Base-by-base conservation (phyloP, 2,888 invertebrate genomes). In the Lycocerus yunnanus region DNA sequence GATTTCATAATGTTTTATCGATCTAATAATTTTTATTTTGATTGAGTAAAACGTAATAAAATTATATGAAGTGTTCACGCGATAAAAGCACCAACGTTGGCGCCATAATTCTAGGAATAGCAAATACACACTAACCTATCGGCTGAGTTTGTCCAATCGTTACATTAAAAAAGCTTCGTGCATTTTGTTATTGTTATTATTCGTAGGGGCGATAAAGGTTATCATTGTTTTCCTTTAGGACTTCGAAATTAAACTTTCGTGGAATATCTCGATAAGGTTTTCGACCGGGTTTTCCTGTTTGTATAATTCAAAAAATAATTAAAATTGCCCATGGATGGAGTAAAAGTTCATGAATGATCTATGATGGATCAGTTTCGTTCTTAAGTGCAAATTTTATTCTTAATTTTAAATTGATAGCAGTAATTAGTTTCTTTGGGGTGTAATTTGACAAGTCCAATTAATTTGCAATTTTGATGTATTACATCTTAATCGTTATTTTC, bases 51-150 rank as follows among this genome's bases (percentile, higher is more conserved):
- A 15, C 14, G 16, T 65, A 63, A 16, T 65, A 15, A 27, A 65
- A 66, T 66, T 16, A 24, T 59, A 43, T 66, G 20, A 66, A 71
- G 71, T 71, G 71, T 21, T 65, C 58, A 66, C 66, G 66, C 59
- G 71, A 71, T 71, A 71, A 66, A 15, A 18, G 20, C 66, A 66
- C 58, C 58, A 15, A 66, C 66, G 43, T 21, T 60, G 72, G 72
- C 72, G 68, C 68, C 72, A 20, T 72, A 68, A 72, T 72, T 72
- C 72, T 68, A 68, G 68, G 72, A 72, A 72, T 68, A 68, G 24
- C 59, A 59, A 24, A 66, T 58, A 59, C 66, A 24, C 43, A 27
- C 63, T 18, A 10, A 18, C 21, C 61, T 70, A 66, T 71, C 66
- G 16, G 60, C 14, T 60, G 59, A 67, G 15, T 63, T 61, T 20